phyloP scores from a whole-genome alignment of 2,113 vertebrate species.

The Paracanthobrama guichenoti region DNA sequence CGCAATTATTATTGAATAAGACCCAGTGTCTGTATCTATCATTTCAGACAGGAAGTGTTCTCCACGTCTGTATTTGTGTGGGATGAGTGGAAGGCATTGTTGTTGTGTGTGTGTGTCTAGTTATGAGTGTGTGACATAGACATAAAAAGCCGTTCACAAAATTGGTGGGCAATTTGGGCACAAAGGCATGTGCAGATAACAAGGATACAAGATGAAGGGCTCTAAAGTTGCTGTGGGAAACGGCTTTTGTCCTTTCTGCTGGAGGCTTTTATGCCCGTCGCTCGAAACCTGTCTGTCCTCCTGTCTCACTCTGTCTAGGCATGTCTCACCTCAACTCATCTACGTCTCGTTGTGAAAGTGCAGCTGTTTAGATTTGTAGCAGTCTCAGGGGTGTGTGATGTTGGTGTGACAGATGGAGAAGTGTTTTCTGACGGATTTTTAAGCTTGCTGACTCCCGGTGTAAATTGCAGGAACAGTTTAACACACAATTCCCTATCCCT shows the following conservation, averaged over 20 bases:
- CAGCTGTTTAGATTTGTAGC: conserved; percentile 26
- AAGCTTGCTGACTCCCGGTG: conserved; percentile 20
- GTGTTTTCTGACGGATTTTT: conserved; percentile 26
- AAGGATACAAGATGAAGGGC: conserved; percentile 7
- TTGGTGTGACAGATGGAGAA: conserved; percentile 38
- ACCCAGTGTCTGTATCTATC: conserved; percentile 4
- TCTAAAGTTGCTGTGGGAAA: conserved; percentile 18
- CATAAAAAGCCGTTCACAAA: conserved; percentile 2
- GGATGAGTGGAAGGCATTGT: neutral
- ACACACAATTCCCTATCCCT: conserved; percentile 32
- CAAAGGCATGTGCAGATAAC: neutral
- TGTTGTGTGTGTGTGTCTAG: neutral
- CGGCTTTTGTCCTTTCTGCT: neutral
- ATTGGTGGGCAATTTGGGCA: conserved; percentile 7
- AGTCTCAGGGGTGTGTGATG: conserved; percentile 15
- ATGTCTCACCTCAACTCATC: conserved; percentile 21
- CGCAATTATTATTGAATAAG: conserved; percentile 1
- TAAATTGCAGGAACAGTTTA: conserved; percentile 41
- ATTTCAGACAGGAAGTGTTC: neutral
- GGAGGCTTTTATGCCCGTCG: neutral
- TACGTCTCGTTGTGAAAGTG: neutral
- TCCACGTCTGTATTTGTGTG: neutral
- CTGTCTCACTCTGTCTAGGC: conserved; percentile 10
- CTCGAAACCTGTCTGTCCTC: conserved; percentile 3
- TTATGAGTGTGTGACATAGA: neutral